Evolutionary conservation across 1,140 invertebrate genomes (phyloP).

Genomic region (Eurosta solidaginis): DNA sequence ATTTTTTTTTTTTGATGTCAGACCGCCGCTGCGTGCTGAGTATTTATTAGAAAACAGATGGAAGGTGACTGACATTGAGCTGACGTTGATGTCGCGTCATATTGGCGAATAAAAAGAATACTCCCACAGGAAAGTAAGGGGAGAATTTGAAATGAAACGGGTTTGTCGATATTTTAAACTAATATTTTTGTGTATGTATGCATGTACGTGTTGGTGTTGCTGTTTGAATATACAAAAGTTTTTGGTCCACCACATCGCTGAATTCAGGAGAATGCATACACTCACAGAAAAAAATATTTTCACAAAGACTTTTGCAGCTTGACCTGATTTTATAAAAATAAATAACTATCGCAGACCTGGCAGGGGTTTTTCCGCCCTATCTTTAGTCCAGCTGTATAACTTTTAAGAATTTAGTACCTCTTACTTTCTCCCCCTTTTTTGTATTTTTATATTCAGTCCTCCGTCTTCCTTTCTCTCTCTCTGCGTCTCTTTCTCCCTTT

Average conservation of each 20-base stretch:
- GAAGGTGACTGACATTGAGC: background rate
- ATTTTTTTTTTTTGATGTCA: background rate
- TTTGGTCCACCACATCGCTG: background rate
- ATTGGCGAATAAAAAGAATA: background rate
- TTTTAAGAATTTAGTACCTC: no score
- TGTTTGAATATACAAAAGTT: background rate
- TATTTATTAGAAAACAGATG: background rate
- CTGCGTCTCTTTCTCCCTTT: no score
- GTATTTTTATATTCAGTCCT: no score
- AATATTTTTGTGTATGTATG: background rate
- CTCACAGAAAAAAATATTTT: no score
- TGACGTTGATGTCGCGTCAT: constrained; percentile 17
- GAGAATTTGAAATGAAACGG: background rate
- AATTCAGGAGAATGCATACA: no score
- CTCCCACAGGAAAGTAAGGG: background rate
- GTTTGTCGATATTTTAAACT: background rate
- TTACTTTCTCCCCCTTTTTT: no score
- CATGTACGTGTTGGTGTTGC: background rate
- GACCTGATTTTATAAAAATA: no score
- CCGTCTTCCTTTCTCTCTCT: no score
- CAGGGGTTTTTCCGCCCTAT: no score
- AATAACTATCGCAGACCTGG: no score
- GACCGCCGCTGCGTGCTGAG: background rate
- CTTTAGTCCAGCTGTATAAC: no score
- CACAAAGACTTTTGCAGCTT: no score